These are phyloP conservation scores for Bellardia bayeri DNA, from an alignment of 2,888 invertebrate genomes.

Conservation along the genomic window DNA sequence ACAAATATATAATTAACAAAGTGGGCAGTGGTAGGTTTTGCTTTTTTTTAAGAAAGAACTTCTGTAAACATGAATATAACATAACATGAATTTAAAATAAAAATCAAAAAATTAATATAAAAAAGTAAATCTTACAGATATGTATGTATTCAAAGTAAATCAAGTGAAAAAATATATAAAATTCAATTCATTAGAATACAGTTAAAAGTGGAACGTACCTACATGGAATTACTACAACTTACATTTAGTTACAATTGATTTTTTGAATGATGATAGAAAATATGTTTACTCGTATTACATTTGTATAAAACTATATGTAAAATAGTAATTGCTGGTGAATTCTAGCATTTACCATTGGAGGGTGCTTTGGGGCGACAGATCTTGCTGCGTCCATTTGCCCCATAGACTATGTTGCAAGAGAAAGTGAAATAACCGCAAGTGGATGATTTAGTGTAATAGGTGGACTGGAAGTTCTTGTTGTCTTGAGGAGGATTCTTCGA, in stretches of 20 bases:
- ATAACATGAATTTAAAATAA: slow-evolving; percentile 17
- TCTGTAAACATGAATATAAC: not conserved
- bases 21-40: slow-evolving; percentile 57
- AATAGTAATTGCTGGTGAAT: slow-evolving; percentile 31
- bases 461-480: slow-evolving; percentile 90
- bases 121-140: slow-evolving; percentile 38
- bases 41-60: slow-evolving; percentile 22
- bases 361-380: slow-evolving; percentile 93
- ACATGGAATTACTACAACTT: slow-evolving; percentile 33
- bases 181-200: slow-evolving; percentile 29
- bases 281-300: slow-evolving; percentile 20
- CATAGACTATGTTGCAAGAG: slow-evolving; percentile 92
- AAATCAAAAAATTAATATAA: not conserved
- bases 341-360: slow-evolving; percentile 88
- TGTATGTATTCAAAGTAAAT: slow-evolving; percentile 24
- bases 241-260: slow-evolving; percentile 28
- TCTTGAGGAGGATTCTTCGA: slow-evolving; percentile 86
- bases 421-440: slow-evolving; percentile 95
- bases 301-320: slow-evolving; percentile 46
- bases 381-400: slow-evolving; percentile 91
- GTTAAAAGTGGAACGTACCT: not conserved
- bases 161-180: slow-evolving; percentile 9
- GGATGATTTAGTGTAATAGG: slow-evolving; percentile 93
- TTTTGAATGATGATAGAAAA: slow-evolving; percentile 22
- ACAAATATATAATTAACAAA: slow-evolving; percentile 48